Evolutionary conservation across 2,797 vertebrate species (phyloP), one percentile per base, ranked within the genome.

Genomic region (Centroberyx gerrardi): DNA sequence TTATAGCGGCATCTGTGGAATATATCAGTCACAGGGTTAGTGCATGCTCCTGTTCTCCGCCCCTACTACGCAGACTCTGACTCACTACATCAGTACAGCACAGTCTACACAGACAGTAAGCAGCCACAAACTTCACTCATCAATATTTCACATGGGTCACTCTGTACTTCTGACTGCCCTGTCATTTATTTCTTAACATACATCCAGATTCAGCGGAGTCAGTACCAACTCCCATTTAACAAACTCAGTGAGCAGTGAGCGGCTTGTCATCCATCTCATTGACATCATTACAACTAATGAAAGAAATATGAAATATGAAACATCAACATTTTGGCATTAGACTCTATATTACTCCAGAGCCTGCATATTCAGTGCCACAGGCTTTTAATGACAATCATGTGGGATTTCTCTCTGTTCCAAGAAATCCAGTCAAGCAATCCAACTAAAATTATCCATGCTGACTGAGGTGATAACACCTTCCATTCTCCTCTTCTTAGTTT

Each of bases 121-220:
- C 83, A 82, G 70, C 74, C 81, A 29, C 67, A 48, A 68, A 72
- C 71, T 54, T 75, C 66, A 29, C 77, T 85, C 82, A 58, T 90
- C 56, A 87, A 92, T 90, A 81, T 86, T 89, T 87, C 86, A 93
- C 75, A 48, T 1, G 38, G 75, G 60, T 62, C 65, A 1, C 0
- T 29, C 65, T 82, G 86, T 84, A 48, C 86, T 77, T 80, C 76
- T 72, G 46, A 74, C n/a, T n/a, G n/a, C n/a, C n/a, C 76, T 72
- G 69, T 48, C 40, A 28, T 71, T 67, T 48, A 13, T 44, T 9
- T 61, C 63, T 69, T 63, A 53, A 4, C 3, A 72, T 13, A 33
- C 59, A 51, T 51, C 77, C 38, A 65, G 33, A 54, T 68, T 69
- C n/a, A 49, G 67, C 61, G 27, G 36, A 51, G 73, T 72, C 36